Conservation (phyloP, 2,888 invertebrate species). For the Standfussiana lucernea region DNA sequence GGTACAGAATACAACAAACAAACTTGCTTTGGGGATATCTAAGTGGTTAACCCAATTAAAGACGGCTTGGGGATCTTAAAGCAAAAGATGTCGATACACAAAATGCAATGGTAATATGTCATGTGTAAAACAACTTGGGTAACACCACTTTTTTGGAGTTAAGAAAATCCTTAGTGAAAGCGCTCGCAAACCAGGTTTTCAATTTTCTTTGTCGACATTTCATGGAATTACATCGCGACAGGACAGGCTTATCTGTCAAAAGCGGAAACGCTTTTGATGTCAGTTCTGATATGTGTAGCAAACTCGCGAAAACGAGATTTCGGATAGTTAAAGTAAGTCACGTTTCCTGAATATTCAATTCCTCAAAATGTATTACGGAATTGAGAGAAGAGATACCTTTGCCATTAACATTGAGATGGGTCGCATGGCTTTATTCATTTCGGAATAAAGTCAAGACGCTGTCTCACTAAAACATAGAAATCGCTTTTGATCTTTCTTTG, state of each 20-base stretch:
- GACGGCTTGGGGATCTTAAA: neutral
- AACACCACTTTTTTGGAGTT: neutral
- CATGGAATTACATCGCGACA: constrained; percentile 8
- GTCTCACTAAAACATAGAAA: constrained; percentile 9
- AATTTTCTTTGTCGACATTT: constrained; percentile 1
- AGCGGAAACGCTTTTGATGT: constrained; percentile 24
- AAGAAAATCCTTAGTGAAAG: neutral
- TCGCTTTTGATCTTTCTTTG: constrained; percentile 30
- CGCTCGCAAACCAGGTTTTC: neutral
- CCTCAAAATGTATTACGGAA: constrained; percentile 14
- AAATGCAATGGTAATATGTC: neutral
- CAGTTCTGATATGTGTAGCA: neutral
- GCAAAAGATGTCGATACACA: neutral
- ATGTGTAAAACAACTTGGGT: neutral
- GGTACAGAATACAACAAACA: constrained; percentile 4
- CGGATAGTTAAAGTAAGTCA: constrained; percentile 3
- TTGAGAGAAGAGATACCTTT: constrained; percentile 3
- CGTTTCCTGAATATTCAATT: neutral
- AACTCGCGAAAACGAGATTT: constrained; percentile 2
- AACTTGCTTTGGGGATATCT: neutral
- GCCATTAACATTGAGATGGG: neutral
- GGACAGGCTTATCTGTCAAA: constrained; percentile 21
- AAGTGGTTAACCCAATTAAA: constrained; percentile 4
- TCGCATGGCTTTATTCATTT: constrained; percentile 2
- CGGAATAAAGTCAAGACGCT: neutral